These are phyloP conservation scores for Cryptus viduatorius DNA, from an alignment of 2,888 invertebrate genomes.

Conservation along the genomic window DNA sequence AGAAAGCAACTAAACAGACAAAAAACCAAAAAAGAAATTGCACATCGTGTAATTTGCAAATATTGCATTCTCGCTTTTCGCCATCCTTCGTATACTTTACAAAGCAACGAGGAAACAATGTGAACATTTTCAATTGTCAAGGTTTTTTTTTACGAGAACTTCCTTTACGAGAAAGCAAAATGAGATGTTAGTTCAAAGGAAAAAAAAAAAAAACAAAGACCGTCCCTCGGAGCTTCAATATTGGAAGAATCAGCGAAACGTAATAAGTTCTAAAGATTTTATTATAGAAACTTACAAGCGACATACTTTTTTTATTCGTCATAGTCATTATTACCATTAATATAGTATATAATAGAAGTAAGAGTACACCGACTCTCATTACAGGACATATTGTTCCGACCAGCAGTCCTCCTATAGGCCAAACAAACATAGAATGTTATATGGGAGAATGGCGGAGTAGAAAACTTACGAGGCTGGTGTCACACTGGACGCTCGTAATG, in stretches of 20 bases:
- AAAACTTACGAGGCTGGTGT: constrained; percentile 75
- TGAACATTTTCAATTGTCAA: background rate
- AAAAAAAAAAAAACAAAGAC: background rate
- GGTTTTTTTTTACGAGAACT: background rate
- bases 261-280: background rate
- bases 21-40: too few relatives aligned
- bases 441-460: constrained; percentile 59
- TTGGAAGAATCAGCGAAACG: background rate
- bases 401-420: constrained; percentile 67
- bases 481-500: constrained; percentile 78
- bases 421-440: constrained; percentile 66
- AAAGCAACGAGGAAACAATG: too few relatives aligned
- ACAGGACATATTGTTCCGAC: constrained; percentile 65
- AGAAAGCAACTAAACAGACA: too few relatives aligned
- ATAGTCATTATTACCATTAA: constrained; percentile 3
- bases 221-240: background rate
- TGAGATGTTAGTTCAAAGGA: background rate
- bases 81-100: too few relatives aligned
- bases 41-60: too few relatives aligned
- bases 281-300: background rate
- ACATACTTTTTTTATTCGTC: background rate
- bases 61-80: too few relatives aligned
- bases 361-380: constrained; percentile 36
- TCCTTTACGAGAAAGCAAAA: too few relatives aligned
- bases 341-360: constrained; percentile 28